Percentiles rank a stretch among this genome's conserved stretches.
Evolutionary conservation across 2,888 invertebrate genomes (phyloP).

Genomic region (Lathronympha strigana): DNA sequence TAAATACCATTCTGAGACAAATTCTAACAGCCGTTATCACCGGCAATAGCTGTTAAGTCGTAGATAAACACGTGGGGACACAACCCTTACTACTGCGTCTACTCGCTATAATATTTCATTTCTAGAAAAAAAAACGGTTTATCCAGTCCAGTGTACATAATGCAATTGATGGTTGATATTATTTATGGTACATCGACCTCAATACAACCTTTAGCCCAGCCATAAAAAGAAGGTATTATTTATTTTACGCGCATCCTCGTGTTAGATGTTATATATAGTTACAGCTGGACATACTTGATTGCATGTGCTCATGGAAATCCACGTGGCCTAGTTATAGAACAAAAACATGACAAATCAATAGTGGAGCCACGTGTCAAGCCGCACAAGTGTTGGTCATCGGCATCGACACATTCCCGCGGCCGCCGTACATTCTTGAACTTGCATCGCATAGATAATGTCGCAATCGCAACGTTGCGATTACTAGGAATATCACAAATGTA

Average conservation of each 20-base stretch:
- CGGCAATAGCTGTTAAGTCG: too few species aligned
- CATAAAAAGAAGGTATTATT: not conserved
- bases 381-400: conserved; percentile 35
- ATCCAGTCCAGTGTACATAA: too few species aligned
- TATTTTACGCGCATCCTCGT: not conserved
- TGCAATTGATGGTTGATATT: not conserved
- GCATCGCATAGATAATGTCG: conserved; percentile 16
- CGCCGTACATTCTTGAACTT: conserved; percentile 21
- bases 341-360: conserved; percentile 35
- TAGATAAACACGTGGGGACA: too few species aligned
- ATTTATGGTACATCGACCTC: not conserved
- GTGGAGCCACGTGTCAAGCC: conserved; percentile 31
- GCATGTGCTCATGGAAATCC: conserved; percentile 3
- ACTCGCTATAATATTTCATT: too few species aligned
- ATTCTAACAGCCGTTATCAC: too few species aligned
- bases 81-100: too few species aligned
- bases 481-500: not conserved
- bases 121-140: too few species aligned
- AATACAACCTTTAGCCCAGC: not conserved
- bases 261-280: not conserved
- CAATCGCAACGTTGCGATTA: conserved; percentile 10
- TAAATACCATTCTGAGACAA: too few species aligned
- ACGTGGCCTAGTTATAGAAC: conserved; percentile 27
- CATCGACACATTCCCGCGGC: conserved; percentile 21
- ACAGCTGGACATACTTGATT: not conserved